A percentile compares a stretch with the other conserved stretches of the same genome.
These are phyloP conservation scores for Eucidaris tribuloides DNA, from an alignment of 35 echinoderm and acorn worm genomes.

Conservation along the genomic window DNA sequence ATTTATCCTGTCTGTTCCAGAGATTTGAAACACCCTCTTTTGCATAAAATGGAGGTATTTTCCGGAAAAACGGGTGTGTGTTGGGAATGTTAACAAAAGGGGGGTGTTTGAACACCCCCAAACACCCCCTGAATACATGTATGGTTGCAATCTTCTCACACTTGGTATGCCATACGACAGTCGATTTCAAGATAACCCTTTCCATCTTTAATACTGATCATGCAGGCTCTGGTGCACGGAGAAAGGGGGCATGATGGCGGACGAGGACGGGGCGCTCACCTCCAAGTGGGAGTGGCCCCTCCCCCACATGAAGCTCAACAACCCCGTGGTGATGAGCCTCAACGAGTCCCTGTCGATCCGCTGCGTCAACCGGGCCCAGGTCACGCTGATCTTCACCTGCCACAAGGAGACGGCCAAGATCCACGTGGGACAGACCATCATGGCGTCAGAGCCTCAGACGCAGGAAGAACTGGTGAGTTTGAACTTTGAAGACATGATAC, in stretches of 20 bases:
- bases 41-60: too few relatives aligned
- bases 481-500: too few relatives aligned
- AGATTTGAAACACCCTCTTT: too few relatives aligned
- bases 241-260: slow-evolving; percentile 70
- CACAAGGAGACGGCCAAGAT: slow-evolving; percentile 81
- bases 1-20: too few relatives aligned
- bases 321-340: slow-evolving; percentile 49
- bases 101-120: too few relatives aligned
- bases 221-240: slow-evolving; percentile 81
- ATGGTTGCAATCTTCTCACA: too few relatives aligned
- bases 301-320: slow-evolving; percentile 65
- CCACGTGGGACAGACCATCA: slow-evolving; percentile 70
- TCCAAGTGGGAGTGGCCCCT: slow-evolving; percentile 77
- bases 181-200: too few relatives aligned
- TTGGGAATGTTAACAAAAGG: too few relatives aligned
- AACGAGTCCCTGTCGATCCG: slow-evolving; percentile 68
- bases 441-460: slow-evolving; percentile 67
- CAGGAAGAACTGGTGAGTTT: slow-evolving; percentile 88
- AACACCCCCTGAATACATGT: too few relatives aligned
- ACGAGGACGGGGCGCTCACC: slow-evolving; percentile 54
- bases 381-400: slow-evolving; percentile 60
- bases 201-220: too few relatives aligned
- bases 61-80: too few relatives aligned
- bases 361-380: slow-evolving; percentile 70
- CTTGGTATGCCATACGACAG: too few relatives aligned